A percentile compares a stretch with the other conserved stretches of the same genome.
Conservation (phyloP, 2,888 invertebrate genomes). For the Mesoligia furuncula region DNA sequence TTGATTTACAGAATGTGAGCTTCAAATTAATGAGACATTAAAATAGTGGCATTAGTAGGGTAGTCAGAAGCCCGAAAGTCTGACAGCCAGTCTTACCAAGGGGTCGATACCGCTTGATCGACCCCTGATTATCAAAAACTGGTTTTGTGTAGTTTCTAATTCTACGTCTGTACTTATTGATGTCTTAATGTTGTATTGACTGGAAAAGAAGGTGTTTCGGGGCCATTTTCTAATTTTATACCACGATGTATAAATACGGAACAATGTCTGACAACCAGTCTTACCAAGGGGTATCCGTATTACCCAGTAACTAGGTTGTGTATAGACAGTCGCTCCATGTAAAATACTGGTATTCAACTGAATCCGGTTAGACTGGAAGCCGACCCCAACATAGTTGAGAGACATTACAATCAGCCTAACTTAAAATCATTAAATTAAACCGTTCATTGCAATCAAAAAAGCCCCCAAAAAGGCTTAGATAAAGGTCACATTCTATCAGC, state of each 20-base stretch:
- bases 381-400: too few relatives aligned
- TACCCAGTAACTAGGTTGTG: too few relatives aligned
- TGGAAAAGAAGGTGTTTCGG: background rate
- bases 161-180: conserved; percentile 32
- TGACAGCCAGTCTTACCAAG: too few relatives aligned
- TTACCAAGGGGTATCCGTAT: too few relatives aligned
- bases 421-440: background rate
- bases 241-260: background rate
- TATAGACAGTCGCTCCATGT: too few relatives aligned
- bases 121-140: too few relatives aligned
- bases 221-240: conserved; percentile 46
- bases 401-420: background rate
- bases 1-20: background rate
- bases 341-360: too few relatives aligned
- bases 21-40: background rate
- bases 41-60: too few relatives aligned
- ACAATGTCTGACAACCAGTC: background rate
- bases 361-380: too few relatives aligned
- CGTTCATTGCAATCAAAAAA: background rate
- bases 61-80: too few relatives aligned
- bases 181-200: conserved; percentile 33
- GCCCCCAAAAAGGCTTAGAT: background rate
- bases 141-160: conserved; percentile 60
- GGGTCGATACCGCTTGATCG: too few relatives aligned
- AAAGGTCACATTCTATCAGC: background rate